Evolutionary conservation across 1,140 invertebrate genomes (phyloP).

Genomic region (Cylas formicarius): DNA sequence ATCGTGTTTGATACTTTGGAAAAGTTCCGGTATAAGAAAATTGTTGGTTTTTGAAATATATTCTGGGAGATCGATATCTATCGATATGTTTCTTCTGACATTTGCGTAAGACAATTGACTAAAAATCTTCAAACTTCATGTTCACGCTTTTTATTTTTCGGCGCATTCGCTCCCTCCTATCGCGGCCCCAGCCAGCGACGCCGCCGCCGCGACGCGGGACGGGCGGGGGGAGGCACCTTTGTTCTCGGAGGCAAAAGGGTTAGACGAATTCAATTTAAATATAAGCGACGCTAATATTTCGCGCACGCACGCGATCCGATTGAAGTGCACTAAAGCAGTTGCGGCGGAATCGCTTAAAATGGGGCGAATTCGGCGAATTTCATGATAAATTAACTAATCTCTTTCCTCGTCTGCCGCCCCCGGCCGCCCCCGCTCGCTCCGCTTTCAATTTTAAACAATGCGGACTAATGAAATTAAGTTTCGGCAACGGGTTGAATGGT

Average conservation of each 20-base stretch:
- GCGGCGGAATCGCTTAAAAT: conserved; percentile 33
- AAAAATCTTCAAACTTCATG: too few relatives aligned
- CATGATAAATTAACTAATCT: conserved; percentile 43
- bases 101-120: too few relatives aligned
- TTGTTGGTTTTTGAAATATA: too few relatives aligned
- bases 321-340: conserved; percentile 30
- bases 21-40: too few relatives aligned
- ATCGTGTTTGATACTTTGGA: too few relatives aligned
- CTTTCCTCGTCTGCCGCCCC: conserved; percentile 18
- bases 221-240: too few relatives aligned
- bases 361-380: conserved; percentile 37
- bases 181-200: too few relatives aligned
- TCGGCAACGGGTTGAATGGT: conserved; percentile 42
- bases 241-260: conserved; percentile 14
- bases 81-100: too few relatives aligned
- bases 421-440: conserved; percentile 17
- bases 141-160: too few relatives aligned
- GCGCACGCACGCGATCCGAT: conserved; percentile 30
- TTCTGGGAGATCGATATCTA: too few relatives aligned
- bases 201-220: too few relatives aligned
- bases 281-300: conserved; percentile 30
- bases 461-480: conserved; percentile 42
- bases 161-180: too few relatives aligned
- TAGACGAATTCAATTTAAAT: conserved; percentile 25
- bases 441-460: conserved; percentile 43